Percentiles rank a stretch among this genome's conserved stretches.
Conservation (phyloP, 2,113 vertebrate genomes). For the Regulus satrapa region DNA sequence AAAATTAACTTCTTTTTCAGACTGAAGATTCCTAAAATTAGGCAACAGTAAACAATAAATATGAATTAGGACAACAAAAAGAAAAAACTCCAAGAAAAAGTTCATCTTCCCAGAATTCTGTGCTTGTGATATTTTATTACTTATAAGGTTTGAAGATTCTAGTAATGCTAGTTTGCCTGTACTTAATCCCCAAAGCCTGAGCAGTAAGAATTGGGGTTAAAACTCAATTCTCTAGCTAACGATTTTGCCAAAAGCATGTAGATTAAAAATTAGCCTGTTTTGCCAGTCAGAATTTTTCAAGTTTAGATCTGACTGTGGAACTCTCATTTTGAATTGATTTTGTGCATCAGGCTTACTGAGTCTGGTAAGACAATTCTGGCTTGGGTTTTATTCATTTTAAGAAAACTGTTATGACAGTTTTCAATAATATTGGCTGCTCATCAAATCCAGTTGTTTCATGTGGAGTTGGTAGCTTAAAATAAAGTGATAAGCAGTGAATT, state of each 20-base stretch:
- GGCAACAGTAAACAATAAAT: conserved; percentile 3
- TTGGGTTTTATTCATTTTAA: not conserved
- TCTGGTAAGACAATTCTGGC: not conserved
- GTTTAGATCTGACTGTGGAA: not conserved
- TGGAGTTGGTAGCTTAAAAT: not conserved
- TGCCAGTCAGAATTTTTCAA: not conserved
- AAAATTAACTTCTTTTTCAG: not conserved
- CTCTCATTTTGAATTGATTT: not conserved
- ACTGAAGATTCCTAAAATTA: not conserved
- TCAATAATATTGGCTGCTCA: not conserved
- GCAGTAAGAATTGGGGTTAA: not conserved
- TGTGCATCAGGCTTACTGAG: not conserved
- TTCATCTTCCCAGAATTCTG: not conserved
- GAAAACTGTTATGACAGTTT: not conserved
- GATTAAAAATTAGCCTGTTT: not conserved
- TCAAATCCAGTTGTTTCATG: not conserved
- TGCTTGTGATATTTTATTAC: not conserved
- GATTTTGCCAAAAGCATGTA: not conserved
- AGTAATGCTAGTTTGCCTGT: not conserved
- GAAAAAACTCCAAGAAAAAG: not conserved
- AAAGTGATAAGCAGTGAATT: not conserved
- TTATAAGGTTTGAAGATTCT: not conserved
- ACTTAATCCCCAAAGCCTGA: not conserved
- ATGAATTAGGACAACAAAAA: not conserved
- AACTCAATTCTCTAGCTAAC: not conserved